phyloP scores from a whole-genome alignment of 2,113 vertebrate genomes.

The Rhea americana region DNA sequence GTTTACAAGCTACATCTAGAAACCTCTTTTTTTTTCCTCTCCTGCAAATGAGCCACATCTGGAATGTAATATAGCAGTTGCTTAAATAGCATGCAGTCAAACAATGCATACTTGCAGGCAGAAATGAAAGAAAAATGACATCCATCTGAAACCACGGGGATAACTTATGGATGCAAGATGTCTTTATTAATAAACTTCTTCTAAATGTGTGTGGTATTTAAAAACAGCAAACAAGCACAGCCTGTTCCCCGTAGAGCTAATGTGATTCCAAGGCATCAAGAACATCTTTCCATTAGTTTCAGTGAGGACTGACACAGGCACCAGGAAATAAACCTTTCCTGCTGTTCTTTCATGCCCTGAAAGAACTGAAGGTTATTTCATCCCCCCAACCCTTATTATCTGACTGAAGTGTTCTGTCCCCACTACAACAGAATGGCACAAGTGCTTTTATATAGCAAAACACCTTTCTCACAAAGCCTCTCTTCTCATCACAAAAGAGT shows the following conservation, averaged over 20 bases:
- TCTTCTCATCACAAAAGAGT: neutral
- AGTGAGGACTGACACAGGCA: neutral
- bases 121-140: neutral
- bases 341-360: neutral
- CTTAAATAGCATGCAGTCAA: neutral
- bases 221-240: neutral
- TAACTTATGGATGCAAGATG: neutral
- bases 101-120: neutral
- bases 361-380: neutral
- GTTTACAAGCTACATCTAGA: neutral
- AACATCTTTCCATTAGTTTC: neutral
- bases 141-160: neutral
- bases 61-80: neutral
- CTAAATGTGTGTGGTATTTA: neutral
- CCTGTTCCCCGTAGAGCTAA: neutral
- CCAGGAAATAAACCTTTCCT: neutral
- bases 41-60: neutral
- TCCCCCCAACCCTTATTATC: neutral
- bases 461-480: neutral
- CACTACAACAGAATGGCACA: neutral
- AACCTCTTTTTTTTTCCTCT: neutral
- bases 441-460: neutral
- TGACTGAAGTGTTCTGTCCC: neutral
- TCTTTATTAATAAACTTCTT: conserved; percentile 7
- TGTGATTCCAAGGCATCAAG: neutral